phyloP scores from a whole-genome alignment of 2,888 invertebrate genomes.

The Dorcus hopei region DNA sequence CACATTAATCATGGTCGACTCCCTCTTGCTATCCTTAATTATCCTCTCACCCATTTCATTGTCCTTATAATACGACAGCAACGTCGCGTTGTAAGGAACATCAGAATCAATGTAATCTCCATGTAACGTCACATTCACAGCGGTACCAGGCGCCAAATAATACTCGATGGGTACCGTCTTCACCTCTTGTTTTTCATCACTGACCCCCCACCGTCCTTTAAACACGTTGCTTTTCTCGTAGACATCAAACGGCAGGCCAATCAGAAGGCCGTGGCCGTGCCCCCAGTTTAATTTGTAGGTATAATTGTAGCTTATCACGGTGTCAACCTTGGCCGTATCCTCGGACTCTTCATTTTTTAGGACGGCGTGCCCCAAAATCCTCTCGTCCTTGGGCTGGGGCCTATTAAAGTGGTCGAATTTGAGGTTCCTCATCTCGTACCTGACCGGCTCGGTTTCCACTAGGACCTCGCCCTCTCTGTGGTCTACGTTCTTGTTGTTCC shows the following conservation, averaged over 20 bases:
- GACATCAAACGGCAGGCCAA: conserved; percentile 66
- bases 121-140: conserved; percentile 74
- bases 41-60: conserved; percentile 56
- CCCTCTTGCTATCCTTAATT: conserved; percentile 63
- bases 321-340: conserved; percentile 59
- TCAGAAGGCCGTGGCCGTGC: conserved; percentile 69
- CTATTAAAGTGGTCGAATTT: conserved; percentile 47
- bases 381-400: conserved; percentile 36
- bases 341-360: conserved; percentile 46
- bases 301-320: conserved; percentile 70
- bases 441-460: conserved; percentile 74
- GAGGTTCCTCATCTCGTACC: conserved; percentile 65
- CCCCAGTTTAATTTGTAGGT: conserved; percentile 76
- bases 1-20: conserved; percentile 66
- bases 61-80: conserved; percentile 68
- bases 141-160: conserved; percentile 70
- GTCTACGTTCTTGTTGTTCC: conserved; percentile 56
- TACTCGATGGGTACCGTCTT: conserved; percentile 58
- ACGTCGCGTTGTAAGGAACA: conserved; percentile 68
- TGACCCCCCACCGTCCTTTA: conserved; percentile 66
- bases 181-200: conserved; percentile 46
- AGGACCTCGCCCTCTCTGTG: conserved; percentile 71
- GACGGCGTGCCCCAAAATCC: conserved; percentile 45
- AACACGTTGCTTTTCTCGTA: conserved; percentile 47
- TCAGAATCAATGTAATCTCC: conserved; percentile 73